phyloP scores from a whole-genome alignment of 2,888 invertebrate species.

The Acanthococcus lagerstroemiae region DNA sequence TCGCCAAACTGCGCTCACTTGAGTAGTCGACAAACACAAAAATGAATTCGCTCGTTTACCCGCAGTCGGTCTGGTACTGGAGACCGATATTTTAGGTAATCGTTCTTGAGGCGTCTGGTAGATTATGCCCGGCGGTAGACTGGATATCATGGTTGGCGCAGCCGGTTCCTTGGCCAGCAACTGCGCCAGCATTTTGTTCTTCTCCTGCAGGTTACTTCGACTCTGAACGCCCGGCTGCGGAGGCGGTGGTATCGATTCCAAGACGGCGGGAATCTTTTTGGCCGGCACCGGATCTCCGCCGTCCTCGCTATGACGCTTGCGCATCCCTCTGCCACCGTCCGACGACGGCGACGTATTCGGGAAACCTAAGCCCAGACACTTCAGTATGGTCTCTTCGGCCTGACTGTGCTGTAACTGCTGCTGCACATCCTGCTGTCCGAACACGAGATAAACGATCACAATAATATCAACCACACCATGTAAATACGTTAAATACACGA shows the following conservation, averaged over 20 bases:
- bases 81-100: conserved; percentile 44
- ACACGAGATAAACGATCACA: too few relatives aligned
- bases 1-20: too few relatives aligned
- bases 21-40: too few relatives aligned
- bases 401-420: neutral
- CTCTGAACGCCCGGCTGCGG: neutral
- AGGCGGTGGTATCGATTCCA: conserved; percentile 33
- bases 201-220: conserved; percentile 61
- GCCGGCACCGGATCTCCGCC: conserved; percentile 44
- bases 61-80: neutral
- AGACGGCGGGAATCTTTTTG: conserved; percentile 42
- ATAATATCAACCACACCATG: too few relatives aligned
- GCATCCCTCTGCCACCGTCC: conserved; percentile 42
- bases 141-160: conserved; percentile 52
- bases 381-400: conserved; percentile 8
- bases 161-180: conserved; percentile 66
- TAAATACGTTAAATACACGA: too few relatives aligned
- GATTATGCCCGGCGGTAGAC: conserved; percentile 53
- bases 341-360: conserved; percentile 28
- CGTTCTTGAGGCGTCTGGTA: conserved; percentile 63
- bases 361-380: conserved; percentile 18
- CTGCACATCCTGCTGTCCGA: conserved; percentile 1
- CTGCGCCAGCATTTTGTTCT: conserved; percentile 75
- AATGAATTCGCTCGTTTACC: too few relatives aligned
- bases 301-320: conserved; percentile 56